Evolutionary conservation across 2,888 invertebrate genomes (phyloP), one percentile per base, ranked within the genome.

Genomic region (Vesta saturnalis): DNA sequence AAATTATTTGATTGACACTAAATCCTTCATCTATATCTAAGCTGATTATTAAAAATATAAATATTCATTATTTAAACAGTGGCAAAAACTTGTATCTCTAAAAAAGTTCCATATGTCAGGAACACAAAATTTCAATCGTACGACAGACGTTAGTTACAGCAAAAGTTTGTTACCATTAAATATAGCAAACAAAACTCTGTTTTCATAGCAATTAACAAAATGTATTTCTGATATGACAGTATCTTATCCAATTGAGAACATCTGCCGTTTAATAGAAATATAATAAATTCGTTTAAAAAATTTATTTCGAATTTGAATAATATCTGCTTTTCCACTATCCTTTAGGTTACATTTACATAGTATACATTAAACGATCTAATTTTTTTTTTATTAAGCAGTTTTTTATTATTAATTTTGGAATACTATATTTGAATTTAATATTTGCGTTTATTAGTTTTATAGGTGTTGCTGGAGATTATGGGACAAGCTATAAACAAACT

Each of bases 171-270:
- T 76, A 74, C 73, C 76, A 77, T 79, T 79, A 78, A 76, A 75
- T 76, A 72, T 72, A 71, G 78, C 76, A 79, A 79, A 79, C 77
- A 78, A 73, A 77, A 73, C 74, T 74, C 73, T 80, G 78, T 80
- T 80, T 80, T 79, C 79, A 73, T 73, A 79, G 78, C 80, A 79
- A 79, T 80, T 79, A 79, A 79, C 76, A 76, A 78, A 80, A 76
- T 77, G 73, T 79, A 77, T 75, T 76, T 71, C 70, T 69, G 79
- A 79, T 79, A 80, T 74, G 76, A 74, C 77, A 77, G 76, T 79
- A 79, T 80, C 79, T 80, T 79, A 79, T 79, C 79, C 80, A 77
- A 76, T 78, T 78, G 74, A 65, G 76, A 79, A 79, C 80, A 80
- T 78, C 79, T 80, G 80, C 77, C 74, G 73, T 73, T 69, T 74